Base-by-base conservation (phyloP, 2,797 vertebrate genomes). In the Danio kyathit region DNA sequence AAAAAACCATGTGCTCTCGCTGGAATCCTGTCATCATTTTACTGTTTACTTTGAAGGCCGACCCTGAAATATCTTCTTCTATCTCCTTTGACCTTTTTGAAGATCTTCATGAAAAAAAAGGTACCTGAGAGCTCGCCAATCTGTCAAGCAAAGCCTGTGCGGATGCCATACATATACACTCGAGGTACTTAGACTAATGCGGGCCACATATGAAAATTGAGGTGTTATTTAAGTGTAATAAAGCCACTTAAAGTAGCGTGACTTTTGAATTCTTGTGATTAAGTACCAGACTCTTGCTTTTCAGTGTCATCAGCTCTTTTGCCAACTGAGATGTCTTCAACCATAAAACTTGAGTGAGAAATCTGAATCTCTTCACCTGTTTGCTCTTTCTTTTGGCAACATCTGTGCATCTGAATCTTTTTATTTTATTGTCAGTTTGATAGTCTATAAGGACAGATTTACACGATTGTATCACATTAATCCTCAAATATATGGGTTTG, bases 241-340 rank as follows among this genome's bases (percentile, higher is more conserved):
- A 85, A 74, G 61, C 43, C 57, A 81, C 61, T 69, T 71, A 1
- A 75, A 61, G n/a, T 70, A 76, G 48, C 29, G 59, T 59, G 43
- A 61, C 29, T 11, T 4, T 60, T 4, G 4, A 29, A 11, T 21
- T 64, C 6, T 8, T 63, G 16, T 17, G 5, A 40, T 38, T n/a
- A 48, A 49, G 41, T 38, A 44, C 46, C 3, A 6, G 16, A 21
- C n/a, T 21, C 4, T 3, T 8, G 14, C 5, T 43, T 11, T 43
- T 56, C 16, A 44, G n/a, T 19, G 41, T 43, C 21, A 21, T 44
- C 1, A 3, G 8, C 12, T 38, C 41, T 59, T 60, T 46, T 46
- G 13, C 13, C 71, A 40, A 1, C 79, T 14, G 11, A 49, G 56
- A 4, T 79, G 49, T 79, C 38, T 69, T 69, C 12, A 29, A 2